phyloP scores from a whole-genome alignment of 1,140 invertebrate species.

The Temnothorax nylanderi region DNA sequence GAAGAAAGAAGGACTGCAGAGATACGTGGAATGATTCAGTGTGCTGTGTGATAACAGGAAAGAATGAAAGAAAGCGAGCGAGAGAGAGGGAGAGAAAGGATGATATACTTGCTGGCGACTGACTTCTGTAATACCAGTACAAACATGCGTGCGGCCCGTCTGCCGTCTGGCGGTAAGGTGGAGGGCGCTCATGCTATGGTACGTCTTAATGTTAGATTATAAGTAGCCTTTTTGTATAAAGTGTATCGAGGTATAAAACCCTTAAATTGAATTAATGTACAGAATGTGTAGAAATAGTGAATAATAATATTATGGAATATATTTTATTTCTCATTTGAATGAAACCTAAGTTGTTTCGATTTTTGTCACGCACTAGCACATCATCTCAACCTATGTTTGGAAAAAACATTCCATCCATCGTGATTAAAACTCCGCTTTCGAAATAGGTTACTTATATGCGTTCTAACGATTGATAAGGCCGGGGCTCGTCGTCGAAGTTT shows the following conservation, averaged over 20 bases:
- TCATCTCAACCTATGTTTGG: conserved; percentile 71
- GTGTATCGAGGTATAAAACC: conserved; percentile 86
- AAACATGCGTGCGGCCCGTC: conserved; percentile 84
- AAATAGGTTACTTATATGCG: conserved; percentile 69
- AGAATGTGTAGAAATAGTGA: conserved; percentile 87
- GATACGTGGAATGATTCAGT: conserved; percentile 80
- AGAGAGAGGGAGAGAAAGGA: conserved; percentile 33
- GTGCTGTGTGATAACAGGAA: conserved; percentile 84
- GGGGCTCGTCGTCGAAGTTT: conserved; percentile 61
- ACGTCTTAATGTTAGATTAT: conserved; percentile 86
- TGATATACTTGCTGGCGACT: conserved; percentile 85
- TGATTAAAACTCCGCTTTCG: conserved; percentile 70
- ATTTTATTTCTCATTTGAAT: conserved; percentile 86
- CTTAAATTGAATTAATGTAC: conserved; percentile 86
- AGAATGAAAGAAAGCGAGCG: conserved; percentile 72
- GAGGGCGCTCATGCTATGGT: conserved; percentile 85
- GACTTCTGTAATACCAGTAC: conserved; percentile 86
- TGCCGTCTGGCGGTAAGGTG: conserved; percentile 78
- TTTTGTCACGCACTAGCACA: conserved; percentile 75
- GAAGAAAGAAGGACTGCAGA: conserved; percentile 77
- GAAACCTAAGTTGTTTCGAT: conserved; percentile 84
- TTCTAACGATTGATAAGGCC: conserved; percentile 64
- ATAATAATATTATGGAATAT: conserved; percentile 87
- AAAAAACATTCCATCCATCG: conserved; percentile 79
- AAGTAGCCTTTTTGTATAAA: conserved; percentile 87